Base-by-base conservation (phyloP, 1,140 invertebrate species). In the Phthorimaea operculella region DNA sequence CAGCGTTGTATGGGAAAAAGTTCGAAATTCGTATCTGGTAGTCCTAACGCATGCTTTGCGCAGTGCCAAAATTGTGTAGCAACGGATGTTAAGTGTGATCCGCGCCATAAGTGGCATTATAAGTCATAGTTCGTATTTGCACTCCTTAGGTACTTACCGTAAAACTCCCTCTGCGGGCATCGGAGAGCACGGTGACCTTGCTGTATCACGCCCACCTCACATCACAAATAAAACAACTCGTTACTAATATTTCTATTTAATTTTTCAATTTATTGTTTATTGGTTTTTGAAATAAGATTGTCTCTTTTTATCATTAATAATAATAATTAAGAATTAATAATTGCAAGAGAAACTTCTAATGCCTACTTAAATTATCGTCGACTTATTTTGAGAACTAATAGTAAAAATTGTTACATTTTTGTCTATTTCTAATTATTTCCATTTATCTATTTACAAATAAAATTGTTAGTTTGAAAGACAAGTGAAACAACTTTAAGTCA, bases 261-360 rank as follows among this genome's bases (percentile, higher is more conserved):
- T 28, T 28, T 79, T 75, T 76, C 72, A 72, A 74, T 80, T 79
- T 79, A 76, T 80, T 83, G 79, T 83, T 79, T 79, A 81, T 79
- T 81, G 66, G 74, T 79, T 79, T 81, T 75, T 66, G 72, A 81
- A 81, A 76, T 77, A 79, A 80, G 70, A 59, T 76, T 74, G 74
- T 69, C 63, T 68, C 66, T 56, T 75, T 83, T 79, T 70, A 68
- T 80, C 68, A 78, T 70, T 71, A 76, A 68, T 78, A 72, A 79
- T 78, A 70, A 72, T 76, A 60, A 74, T 79, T 76, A 76, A 73
- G 64, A 71, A 76, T 74, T 74, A 79, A 77, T 79, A 72, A 76
- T 76, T 80, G 77, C 73, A 76, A 80, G 77, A 78, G 73, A 80
- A 77, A 73, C 68, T 69, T 74, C 77, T 77, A 82, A 79, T 62